A percentile compares a stretch with the other conserved stretches of the same genome.
These are phyloP conservation scores for Xenentodon cancila DNA, from an alignment of 2,797 vertebrate genomes.

Conservation along the genomic window DNA sequence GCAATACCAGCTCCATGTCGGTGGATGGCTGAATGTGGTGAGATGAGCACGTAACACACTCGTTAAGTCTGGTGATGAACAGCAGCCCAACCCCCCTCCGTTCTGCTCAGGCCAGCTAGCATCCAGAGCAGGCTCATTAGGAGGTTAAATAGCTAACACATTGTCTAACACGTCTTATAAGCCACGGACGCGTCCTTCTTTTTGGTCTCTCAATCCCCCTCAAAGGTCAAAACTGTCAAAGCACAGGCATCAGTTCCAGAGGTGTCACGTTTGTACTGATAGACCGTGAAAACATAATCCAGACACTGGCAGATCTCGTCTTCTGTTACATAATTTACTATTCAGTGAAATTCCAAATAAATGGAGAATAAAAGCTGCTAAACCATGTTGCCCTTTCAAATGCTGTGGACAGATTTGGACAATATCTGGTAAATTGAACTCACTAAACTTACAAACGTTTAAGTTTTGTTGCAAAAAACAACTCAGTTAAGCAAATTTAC, in stretches of 20 bases:
- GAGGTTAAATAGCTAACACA: neutral
- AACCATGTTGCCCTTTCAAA: neutral
- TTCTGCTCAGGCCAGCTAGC: neutral
- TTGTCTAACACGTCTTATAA: slow-evolving; percentile 9
- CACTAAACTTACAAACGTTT: too few species aligned
- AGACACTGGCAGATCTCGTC: neutral
- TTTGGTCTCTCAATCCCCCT: slow-evolving; percentile 10
- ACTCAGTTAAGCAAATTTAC: too few species aligned
- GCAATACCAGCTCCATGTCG: neutral
- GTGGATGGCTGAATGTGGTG: neutral
- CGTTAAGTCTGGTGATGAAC: neutral
- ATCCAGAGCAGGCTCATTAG: neutral
- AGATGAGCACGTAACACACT: neutral
- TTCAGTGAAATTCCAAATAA: neutral
- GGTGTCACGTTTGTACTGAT: slow-evolving; percentile 10
- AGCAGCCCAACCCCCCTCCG: neutral
- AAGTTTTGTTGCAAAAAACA: too few species aligned
- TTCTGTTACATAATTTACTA: neutral
- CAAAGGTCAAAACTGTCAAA: slow-evolving; percentile 13
- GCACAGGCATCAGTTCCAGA: neutral
- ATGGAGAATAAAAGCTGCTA: slow-evolving; percentile 1
- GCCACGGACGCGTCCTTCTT: neutral
- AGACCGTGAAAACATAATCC: slow-evolving; percentile 2
- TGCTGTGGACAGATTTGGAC: neutral
- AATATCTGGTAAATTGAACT: too few species aligned